Conservation (phyloP, 2,113 vertebrate species). For the Heterotilapia buettikoferi region DNA sequence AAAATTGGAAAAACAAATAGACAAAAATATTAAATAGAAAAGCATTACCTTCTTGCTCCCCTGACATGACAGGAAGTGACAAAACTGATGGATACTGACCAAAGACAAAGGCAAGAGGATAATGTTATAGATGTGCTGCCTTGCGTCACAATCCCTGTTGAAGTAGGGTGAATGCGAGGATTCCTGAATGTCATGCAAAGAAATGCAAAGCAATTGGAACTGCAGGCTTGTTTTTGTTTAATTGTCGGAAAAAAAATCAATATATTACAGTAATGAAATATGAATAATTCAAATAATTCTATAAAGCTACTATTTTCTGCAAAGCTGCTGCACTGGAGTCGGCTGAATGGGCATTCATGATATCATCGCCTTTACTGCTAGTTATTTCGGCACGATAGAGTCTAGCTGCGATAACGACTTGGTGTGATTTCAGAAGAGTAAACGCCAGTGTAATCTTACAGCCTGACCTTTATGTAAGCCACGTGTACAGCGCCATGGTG, state of each 20-base stretch:
- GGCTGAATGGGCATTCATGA: neutral
- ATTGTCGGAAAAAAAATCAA: accelerated
- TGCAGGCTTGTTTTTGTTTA: neutral
- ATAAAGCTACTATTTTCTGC: neutral
- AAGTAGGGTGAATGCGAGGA: neutral
- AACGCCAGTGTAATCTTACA: conserved; percentile 12
- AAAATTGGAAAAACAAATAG: neutral
- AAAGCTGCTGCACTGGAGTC: neutral
- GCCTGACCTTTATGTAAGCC: conserved; percentile 28
- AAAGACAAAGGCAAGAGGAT: neutral
- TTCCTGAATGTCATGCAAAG: neutral
- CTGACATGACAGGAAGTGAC: conserved; percentile 4
- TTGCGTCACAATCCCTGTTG: neutral
- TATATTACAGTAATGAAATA: neutral
- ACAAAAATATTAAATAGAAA: neutral
- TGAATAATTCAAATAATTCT: neutral
- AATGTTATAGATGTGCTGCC: neutral
- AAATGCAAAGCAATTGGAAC: neutral
- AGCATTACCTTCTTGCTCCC: neutral
- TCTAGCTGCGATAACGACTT: neutral
- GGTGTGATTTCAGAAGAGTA: neutral
- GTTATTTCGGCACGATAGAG: neutral
- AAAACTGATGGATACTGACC: conserved; percentile 9
- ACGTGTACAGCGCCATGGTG: neutral
- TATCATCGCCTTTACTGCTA: neutral